These are phyloP conservation scores for Timandra comae DNA, from an alignment of 2,888 invertebrate genomes.

Conservation along the genomic window DNA sequence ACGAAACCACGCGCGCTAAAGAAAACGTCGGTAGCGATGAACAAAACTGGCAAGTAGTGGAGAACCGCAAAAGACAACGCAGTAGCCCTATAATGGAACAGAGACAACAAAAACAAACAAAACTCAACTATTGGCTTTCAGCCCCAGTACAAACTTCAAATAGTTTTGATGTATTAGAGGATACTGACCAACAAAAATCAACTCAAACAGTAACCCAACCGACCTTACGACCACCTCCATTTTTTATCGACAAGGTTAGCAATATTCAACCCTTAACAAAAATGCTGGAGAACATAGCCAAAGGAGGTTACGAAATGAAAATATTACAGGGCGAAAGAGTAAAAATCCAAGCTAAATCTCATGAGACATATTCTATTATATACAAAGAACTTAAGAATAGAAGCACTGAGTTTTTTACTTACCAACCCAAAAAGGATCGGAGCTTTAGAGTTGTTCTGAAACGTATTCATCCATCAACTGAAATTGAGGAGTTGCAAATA, in stretches of 20 bases:
- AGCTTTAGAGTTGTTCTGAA: slow-evolving; percentile 12
- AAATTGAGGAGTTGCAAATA: slow-evolving; percentile 3
- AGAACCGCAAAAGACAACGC: background rate
- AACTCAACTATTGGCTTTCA: too few species aligned
- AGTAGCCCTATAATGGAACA: background rate
- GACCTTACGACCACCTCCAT: slow-evolving; percentile 6
- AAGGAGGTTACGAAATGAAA: slow-evolving; percentile 10
- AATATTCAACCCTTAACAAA: slow-evolving; percentile 5
- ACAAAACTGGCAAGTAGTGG: too few species aligned
- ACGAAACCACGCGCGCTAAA: too few species aligned
- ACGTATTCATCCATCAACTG: background rate
- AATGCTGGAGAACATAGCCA: slow-evolving; percentile 2
- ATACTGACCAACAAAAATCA: background rate
- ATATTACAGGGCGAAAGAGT: slow-evolving; percentile 13
- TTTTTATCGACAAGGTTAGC: slow-evolving; percentile 7
- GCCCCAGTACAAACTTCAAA: slow-evolving; percentile 3
- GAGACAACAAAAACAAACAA: background rate
- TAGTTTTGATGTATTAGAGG: slow-evolving; percentile 1
- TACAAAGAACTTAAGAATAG: slow-evolving; percentile 8
- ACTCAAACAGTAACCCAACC: background rate
- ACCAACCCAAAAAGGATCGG: slow-evolving; percentile 12
- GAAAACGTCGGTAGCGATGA: too few species aligned
- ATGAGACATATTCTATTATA: slow-evolving; percentile 5
- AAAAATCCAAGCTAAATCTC: slow-evolving; percentile 12
- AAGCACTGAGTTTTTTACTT: too few species aligned